A percentile compares a stretch with the other conserved stretches of the same genome.
Evolutionary conservation across 2,797 vertebrate species (phyloP).

Genomic region (Microcaecilia unicolor): DNA sequence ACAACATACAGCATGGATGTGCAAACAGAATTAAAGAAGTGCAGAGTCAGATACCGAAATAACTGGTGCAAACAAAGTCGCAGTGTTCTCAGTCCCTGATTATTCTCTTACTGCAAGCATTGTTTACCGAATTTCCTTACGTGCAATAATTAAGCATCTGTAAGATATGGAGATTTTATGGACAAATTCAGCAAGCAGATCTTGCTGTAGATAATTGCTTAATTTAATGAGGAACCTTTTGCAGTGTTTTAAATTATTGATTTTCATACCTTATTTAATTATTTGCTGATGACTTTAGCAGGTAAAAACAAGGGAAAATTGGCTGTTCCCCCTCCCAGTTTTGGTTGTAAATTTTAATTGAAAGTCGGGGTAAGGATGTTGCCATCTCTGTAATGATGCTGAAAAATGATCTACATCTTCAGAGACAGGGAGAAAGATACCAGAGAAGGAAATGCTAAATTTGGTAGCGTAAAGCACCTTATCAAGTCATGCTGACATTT

Average conservation of each 20-base stretch:
- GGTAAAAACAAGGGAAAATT: slow-evolving; percentile 33
- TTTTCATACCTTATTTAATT: slow-evolving; percentile 46
- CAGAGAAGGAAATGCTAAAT: slow-evolving; percentile 18
- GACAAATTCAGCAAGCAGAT: slow-evolving; percentile 14
- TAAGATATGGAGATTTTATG: slow-evolving; percentile 14
- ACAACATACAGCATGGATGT: not conserved
- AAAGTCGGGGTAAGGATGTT: slow-evolving; percentile 45
- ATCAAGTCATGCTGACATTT: too few species aligned
- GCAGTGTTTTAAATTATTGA: slow-evolving; percentile 47
- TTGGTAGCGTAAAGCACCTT: not conserved
- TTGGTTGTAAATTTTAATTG: slow-evolving; percentile 46
- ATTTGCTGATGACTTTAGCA: slow-evolving; percentile 56
- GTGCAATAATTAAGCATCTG: slow-evolving; percentile 41
- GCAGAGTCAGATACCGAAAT: not conserved
- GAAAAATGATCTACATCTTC: slow-evolving; percentile 53
- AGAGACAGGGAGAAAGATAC: slow-evolving; percentile 30
- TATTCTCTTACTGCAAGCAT: too few species aligned
- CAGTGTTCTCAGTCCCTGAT: slow-evolving; percentile 11
- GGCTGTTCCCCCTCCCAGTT: slow-evolving; percentile 29
- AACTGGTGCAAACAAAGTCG: not conserved
- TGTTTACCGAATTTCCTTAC: slow-evolving; percentile 3
- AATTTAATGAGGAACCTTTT: slow-evolving; percentile 51
- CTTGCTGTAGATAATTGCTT: slow-evolving; percentile 39
- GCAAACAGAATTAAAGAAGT: too few species aligned
- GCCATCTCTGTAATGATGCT: slow-evolving; percentile 49